Base-by-base conservation (phyloP, 2,888 invertebrate genomes). In the Teleiodes luculella region DNA sequence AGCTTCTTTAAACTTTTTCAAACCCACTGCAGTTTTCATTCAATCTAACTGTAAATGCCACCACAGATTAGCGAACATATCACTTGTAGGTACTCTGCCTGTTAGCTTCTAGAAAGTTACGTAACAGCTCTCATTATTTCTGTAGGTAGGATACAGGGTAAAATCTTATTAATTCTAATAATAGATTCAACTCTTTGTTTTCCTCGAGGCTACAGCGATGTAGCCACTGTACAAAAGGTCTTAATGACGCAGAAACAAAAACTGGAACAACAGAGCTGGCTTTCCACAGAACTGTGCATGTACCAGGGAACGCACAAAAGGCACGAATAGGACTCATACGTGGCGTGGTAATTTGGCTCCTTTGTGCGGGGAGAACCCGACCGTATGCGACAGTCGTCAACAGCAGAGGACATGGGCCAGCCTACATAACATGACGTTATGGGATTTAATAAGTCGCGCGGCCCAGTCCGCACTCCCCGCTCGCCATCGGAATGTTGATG, bases 1-100 rank as follows among this genome's bases (percentile, higher is more conserved):
- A 72, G 73, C 74, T 70, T 72, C 81, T 86, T 82, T 79, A 82
- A 82, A 80, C 74, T 75, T 83, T 83, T 82, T 72, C 68, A 83
- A 82, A 79, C 71, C 70, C 70, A 73, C 76, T 78, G 76, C 69
- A 67, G 72, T 80, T 81, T 84, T 83, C 79, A 85, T 84, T 82
- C 82, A 79, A 67, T 74, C 65, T n/a, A 7, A 24, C 43, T 43
- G 20, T 11, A 28, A 28, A 24, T 13, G n/a, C 10, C 11, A 43
- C 28, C 24, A 24, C 24, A 24, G 6, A 6, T 24, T 24, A 4
- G 24, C 24, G n/a, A n/a, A 4, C 24, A 24, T 24, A n/a, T n/a
- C n/a, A 24, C 24, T 24, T 24, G 24, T 24, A 24, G 3, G 24
- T 24, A 4, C 24, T 24, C 24, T 6, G 24, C 6, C 24, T 24